phyloP scores from a whole-genome alignment of 2,113 vertebrate species.

The Archilochus colubris region DNA sequence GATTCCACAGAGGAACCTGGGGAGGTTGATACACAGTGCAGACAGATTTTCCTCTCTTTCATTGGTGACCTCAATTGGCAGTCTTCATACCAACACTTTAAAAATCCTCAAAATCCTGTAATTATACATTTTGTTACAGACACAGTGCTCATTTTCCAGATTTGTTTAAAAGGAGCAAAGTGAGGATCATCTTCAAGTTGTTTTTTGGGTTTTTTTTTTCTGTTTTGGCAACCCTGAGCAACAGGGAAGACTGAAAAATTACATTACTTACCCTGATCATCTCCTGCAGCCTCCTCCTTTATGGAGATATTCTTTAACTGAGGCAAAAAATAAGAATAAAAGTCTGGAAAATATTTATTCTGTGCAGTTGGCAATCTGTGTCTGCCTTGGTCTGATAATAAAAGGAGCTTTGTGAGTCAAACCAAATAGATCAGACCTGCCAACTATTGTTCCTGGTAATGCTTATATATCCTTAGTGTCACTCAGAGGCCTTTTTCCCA shows the following conservation, averaged over 20 bases:
- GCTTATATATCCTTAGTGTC: neutral
- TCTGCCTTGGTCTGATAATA: neutral
- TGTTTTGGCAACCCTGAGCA: neutral
- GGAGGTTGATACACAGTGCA: neutral
- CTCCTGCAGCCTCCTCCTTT: neutral
- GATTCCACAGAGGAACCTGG: neutral
- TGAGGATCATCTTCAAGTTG: neutral
- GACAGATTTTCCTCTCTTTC: slow-evolving; percentile 45
- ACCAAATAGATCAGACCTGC: neutral
- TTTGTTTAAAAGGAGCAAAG: neutral
- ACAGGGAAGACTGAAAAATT: neutral
- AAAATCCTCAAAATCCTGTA: slow-evolving; percentile 46
- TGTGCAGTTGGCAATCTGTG: neutral
- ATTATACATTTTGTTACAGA: slow-evolving; percentile 15
- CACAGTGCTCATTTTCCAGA: neutral
- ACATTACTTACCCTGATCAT: neutral
- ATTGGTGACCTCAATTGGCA: neutral
- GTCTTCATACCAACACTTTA: neutral
- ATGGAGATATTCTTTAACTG: neutral
- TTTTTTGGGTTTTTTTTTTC: neutral
- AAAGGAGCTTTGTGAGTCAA: neutral
- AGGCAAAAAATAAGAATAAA: neutral
- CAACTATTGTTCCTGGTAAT: neutral
- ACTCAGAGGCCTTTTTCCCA: neutral
- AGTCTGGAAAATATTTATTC: neutral